These are phyloP conservation scores for Pyrocephalus nanus DNA, from an alignment of 2,797 vertebrate genomes.

Conservation along the genomic window DNA sequence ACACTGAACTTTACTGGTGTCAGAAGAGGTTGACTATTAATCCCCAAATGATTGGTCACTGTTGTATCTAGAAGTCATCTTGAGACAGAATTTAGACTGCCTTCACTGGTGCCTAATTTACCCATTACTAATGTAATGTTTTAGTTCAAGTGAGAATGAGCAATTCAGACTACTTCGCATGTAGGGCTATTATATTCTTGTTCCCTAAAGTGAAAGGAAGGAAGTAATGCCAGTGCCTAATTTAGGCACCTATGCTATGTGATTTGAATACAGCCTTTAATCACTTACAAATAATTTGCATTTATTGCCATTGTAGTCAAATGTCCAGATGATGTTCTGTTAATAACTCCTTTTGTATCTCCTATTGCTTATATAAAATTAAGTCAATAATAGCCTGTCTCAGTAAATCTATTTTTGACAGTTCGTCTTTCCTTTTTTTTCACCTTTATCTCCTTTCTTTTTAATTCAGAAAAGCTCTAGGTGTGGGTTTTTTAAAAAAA, in stretches of 20 bases:
- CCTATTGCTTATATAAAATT: neutral
- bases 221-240: neutral
- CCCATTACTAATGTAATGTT: neutral
- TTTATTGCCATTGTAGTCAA: neutral
- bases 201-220: slow-evolving; percentile 24
- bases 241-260: neutral
- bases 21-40: neutral
- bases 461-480: slow-evolving; percentile 4
- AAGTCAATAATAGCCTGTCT: neutral
- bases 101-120: slow-evolving; percentile 22
- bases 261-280: neutral
- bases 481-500: neutral
- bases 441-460: neutral
- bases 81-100: neutral
- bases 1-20: neutral
- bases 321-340: neutral
- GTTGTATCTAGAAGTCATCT: neutral
- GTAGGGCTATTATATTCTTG: neutral
- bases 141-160: neutral
- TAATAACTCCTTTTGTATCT: neutral
- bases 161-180: neutral
- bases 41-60: neutral
- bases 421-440: neutral
- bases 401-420: neutral
- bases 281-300: neutral